Evolutionary conservation across 1,140 invertebrate genomes (phyloP), one percentile per base, ranked within the genome.

Genomic region (Caerostris darwini): DNA sequence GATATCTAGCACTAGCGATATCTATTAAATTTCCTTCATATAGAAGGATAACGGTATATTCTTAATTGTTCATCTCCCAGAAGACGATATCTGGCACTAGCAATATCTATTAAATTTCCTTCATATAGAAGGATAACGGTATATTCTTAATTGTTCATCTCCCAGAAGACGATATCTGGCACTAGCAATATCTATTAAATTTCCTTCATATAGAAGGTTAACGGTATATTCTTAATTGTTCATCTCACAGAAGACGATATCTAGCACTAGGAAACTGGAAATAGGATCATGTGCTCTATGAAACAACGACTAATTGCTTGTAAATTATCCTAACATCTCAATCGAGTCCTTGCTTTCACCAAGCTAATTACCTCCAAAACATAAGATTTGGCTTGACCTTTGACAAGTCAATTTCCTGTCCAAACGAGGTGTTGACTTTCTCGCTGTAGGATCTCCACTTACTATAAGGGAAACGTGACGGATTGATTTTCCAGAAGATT

Each of bases 381-480:
- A 59, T 81, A 69, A 53, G 34, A 77, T 81, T 34, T 50, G 50
- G 54, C 71, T 17, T 81, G 54, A 90, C 89, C 89, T 59, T 56
- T 69, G 64, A 89, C 64, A 69, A 53, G 53, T 50, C 34, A 81
- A 81, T 90, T 90, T 90, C 89, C 89, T 90, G 67, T 90, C 71
- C 89, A 77, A 90, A 90, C 89, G 89, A 90, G 89, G 89, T 90
- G 89, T 50, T 81, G 89, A 90, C 89, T 90, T 90, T 90, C 89
- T 81, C 89, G 69, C 89, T 82, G 54, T 6, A 10, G 6, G 6
- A 7, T 64, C 50, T 57, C 59, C 50, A 17, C 14, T 71, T n/a
- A 90, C 54, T 7, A 7, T 5, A 57, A 34, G 67, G 85, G 56
- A 61, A 81, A 58, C 69, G 57, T 81, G 69, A 59, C 67, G 64